Evolutionary conservation across 2,888 invertebrate genomes (phyloP).

Genomic region (Ochropleura leucogaster): DNA sequence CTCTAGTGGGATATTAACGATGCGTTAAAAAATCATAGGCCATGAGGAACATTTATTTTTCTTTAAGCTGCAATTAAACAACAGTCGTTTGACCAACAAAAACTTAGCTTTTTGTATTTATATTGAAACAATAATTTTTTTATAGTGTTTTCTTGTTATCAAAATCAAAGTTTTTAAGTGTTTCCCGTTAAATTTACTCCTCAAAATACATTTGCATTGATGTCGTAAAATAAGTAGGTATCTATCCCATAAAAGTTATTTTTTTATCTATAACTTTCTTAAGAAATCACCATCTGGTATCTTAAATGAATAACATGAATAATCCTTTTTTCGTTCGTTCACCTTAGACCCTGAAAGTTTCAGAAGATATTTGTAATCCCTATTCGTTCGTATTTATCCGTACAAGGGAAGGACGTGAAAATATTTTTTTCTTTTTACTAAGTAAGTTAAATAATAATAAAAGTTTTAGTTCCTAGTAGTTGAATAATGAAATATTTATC

Average conservation of each 20-base stretch:
- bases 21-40: constrained; percentile 13
- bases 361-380: constrained; percentile 3
- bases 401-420: constrained; percentile 16
- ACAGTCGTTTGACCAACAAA: not conserved
- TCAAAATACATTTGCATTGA: not conserved
- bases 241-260: not conserved
- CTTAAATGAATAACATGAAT: not conserved
- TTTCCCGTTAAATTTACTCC: not conserved
- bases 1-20: constrained; percentile 7
- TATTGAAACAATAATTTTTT: not conserved
- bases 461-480: constrained; percentile 18
- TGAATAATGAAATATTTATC: constrained; percentile 14
- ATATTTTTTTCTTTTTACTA: constrained; percentile 14
- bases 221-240: too few species aligned
- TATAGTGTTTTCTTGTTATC: not conserved
- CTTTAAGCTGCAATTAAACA: not conserved
- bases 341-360: not conserved
- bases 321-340: constrained; percentile 1
- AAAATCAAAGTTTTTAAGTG: not conserved
- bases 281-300: not conserved
- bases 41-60: not conserved
- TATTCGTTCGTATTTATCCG: constrained; percentile 9
- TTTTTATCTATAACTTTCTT: not conserved
- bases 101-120: not conserved
- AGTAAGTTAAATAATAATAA: constrained; percentile 24